Evolutionary conservation across 2,888 invertebrate species (phyloP), one percentile per base, ranked within the genome.

Genomic region (Andrena bicolor): DNA sequence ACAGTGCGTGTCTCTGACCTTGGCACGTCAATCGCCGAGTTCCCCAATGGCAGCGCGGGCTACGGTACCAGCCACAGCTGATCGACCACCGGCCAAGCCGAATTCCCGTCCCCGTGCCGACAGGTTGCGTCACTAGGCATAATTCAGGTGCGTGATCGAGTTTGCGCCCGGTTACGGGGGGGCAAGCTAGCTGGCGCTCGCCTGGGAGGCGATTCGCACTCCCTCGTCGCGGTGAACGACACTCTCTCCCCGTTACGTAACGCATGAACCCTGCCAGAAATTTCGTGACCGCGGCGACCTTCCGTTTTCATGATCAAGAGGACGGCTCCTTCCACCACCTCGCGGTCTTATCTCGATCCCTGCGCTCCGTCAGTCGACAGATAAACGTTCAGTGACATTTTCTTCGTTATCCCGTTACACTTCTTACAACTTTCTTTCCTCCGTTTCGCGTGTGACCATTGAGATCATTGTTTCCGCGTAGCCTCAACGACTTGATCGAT

Each of bases 1-100:
- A 83, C 70, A 82, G 84, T 81, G 82, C 76, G 72, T 82, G 78
- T 69, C 53, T 86, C 81, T 83, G 80, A 85, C 83, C 85, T 81
- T 79, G 75, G 71, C 64, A 79, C 82, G 26, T 64, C 65, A 63
- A 73, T 82, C 76, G 35, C 76, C 73, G 68, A 49, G 60, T 82
- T 77, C 66, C 53, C 66, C 79, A 76, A 82, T 79, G 83, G 78
- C 74, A 77, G 82, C 68, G 69, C 65, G 76, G 35, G 28, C 56
- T 48, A 53, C 56, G 73, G 53, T 77, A 66, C 70, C 68, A 58
- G 73, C 8, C 78, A 78, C 82, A 82, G 83, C 83, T 82, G 82
- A 83, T 82, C 82, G 64, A 71, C 75, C 68, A 65, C 30, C 82
- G 68, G 56, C 74, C 64, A 26, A 64, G 30, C 51, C 68, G 76